Conservation (phyloP, 2,797 vertebrate species). For the Hybognathus amarus region DNA sequence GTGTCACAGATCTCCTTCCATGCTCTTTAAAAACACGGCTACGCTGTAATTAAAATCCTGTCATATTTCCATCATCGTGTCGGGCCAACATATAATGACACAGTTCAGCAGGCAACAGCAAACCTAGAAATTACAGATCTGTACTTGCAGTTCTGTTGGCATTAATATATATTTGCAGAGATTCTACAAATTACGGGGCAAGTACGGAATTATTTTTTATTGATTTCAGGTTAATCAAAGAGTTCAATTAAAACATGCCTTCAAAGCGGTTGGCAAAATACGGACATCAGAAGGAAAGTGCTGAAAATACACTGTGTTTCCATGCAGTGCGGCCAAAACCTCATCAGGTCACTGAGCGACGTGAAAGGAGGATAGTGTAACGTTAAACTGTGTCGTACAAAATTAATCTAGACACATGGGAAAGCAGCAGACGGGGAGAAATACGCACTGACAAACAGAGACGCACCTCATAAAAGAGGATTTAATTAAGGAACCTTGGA, state of each 20-base stretch:
- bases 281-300: conserved; percentile 53
- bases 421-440: conserved; percentile 29
- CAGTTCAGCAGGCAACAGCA: conserved; percentile 76
- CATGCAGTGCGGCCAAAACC: conserved; percentile 70
- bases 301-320: conserved; percentile 69
- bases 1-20: conserved; percentile 69
- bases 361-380: conserved; percentile 57
- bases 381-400: conserved; percentile 67
- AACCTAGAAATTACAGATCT: conserved; percentile 79
- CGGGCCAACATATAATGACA: conserved; percentile 78
- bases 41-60: conserved; percentile 78
- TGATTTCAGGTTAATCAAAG: conserved; percentile 74
- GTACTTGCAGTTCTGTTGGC: conserved; percentile 70
- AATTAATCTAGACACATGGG: conserved; percentile 23
- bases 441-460: conserved; percentile 24
- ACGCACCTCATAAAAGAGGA: conserved; percentile 21
- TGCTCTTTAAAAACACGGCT: conserved; percentile 66
- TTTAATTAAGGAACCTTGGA: conserved; percentile 30
- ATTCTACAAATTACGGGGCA: conserved; percentile 70
- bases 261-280: conserved; percentile 67
- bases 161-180: conserved; percentile 70
- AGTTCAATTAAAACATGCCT: conserved; percentile 66
- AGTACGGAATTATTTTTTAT: conserved; percentile 77
- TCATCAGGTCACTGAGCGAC: conserved; percentile 52
- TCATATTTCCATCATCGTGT: conserved; percentile 80